A percentile compares a stretch with the other conserved stretches of the same genome.
Conservation (phyloP, 92 coral and sea anemone genomes). For the Parazoanthus darwini region DNA sequence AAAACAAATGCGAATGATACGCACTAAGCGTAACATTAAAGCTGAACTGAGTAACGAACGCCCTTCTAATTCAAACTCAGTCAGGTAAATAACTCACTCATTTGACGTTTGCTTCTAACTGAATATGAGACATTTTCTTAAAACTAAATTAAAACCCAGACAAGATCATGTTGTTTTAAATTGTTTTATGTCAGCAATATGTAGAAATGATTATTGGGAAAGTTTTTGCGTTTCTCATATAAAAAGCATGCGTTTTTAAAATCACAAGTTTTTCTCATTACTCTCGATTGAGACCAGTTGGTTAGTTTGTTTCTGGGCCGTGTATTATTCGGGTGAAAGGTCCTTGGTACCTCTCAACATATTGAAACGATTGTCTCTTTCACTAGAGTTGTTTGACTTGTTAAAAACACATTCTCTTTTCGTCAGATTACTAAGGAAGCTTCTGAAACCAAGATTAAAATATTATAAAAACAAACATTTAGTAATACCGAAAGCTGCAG, state of each 20-base stretch:
- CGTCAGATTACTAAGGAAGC: not conserved
- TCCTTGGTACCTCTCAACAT: not conserved
- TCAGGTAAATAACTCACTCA: not conserved
- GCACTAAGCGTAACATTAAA: not conserved
- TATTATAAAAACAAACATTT: slow-evolving; percentile 38
- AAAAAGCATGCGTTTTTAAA: not conserved
- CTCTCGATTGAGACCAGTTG: not conserved
- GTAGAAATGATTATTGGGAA: not conserved
- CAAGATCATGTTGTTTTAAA: no score
- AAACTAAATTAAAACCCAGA: no score
- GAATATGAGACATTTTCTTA: no score
- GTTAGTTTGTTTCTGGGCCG: not conserved
- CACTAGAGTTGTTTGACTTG: not conserved
- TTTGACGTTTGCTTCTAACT: not conserved
- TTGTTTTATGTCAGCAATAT: not conserved
- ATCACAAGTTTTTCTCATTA: not conserved
- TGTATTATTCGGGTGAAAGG: not conserved
- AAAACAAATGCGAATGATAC: not conserved
- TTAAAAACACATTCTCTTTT: slow-evolving; percentile 1
- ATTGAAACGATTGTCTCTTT: not conserved
- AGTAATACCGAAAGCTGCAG: not conserved
- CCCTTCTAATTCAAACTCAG: no score
- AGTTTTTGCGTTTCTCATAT: no score
- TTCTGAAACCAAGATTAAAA: not conserved
- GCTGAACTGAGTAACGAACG: not conserved